Base-by-base conservation (phyloP, 2,113 vertebrate genomes). In the Pyxicephalus adspersus region DNA sequence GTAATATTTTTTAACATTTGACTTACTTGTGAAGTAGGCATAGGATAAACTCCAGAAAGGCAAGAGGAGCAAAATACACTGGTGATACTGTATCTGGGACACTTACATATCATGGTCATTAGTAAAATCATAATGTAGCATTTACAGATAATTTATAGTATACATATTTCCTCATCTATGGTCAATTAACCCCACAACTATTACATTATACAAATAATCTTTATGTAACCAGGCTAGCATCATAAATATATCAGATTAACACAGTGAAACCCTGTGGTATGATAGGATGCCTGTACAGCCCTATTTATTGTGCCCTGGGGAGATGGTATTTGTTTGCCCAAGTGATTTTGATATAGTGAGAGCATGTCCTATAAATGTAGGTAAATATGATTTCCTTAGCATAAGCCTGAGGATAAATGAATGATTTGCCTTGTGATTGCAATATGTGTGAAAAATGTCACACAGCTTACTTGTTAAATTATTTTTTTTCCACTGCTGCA, bases 401-500 rank as follows among this genome's bases (percentile, higher is more conserved):
- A 17, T 16, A 18, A 6, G n/a, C 52, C 60, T 11, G 29, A 67
- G 51, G 64, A 25, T 38, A 66, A 57, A 25, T 54, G 50, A 34
- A 51, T 67, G 76, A 78, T 78, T 54, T 78, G 76, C 34, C 76
- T 78, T 78, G 63, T 78, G 76, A 78, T 57, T 13, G 3, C 29
- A 66, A 20, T 13, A 66, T 67, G 76, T 78, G 76, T 45, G 26
- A 78, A 67, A 67, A 34, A 23, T 57, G 28, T 38, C 76, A 78
- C 25, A 78, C 57, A 57, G 64, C 63, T 55, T 78, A 54, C 66
- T 57, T 73, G 57, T 34, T 66, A 51, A 65, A 77, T 77, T 65
- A 54, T 65, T 25, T 64, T 65, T 15, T 63, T 63, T 63, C 3
- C 34, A 50, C 22, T 75, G 31, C 72, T 25, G 3, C 31, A 26